phyloP scores from a whole-genome alignment of 1,140 invertebrate species.

The Pygmarrhopalites habei region DNA sequence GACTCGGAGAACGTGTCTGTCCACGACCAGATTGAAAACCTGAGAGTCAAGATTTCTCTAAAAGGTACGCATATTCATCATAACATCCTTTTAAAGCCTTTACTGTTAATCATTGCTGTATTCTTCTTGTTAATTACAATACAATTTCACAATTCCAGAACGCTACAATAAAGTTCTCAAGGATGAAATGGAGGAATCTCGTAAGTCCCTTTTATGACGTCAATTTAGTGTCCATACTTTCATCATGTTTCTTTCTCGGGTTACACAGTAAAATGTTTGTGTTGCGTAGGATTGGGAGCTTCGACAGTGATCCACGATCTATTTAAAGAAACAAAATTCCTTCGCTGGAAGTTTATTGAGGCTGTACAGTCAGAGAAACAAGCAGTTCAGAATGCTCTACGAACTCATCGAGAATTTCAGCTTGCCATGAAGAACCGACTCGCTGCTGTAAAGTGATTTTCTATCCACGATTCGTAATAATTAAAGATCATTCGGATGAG shows the following conservation, averaged over 20 bases:
- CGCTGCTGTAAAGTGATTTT: conserved; percentile 5
- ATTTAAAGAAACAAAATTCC: conserved; percentile 20
- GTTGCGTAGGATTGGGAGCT: too few species aligned
- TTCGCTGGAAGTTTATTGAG: conserved; percentile 26
- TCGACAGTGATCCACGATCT: conserved; percentile 27
- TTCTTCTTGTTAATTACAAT: not conserved
- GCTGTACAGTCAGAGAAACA: conserved; percentile 31
- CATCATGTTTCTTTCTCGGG: too few species aligned
- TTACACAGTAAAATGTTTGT: too few species aligned
- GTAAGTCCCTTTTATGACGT: too few species aligned
- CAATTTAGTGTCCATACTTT: too few species aligned
- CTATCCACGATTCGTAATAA: not conserved
- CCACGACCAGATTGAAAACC: conserved; percentile 37
- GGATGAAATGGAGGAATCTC: conserved; percentile 37
- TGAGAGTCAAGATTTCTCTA: conserved; percentile 32
- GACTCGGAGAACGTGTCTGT: conserved; percentile 33
- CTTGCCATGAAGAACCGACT: conserved; percentile 26
- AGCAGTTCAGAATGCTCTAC: conserved; percentile 34
- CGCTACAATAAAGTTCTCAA: conserved; percentile 32
- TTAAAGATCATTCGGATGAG: too few species aligned
- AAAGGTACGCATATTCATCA: conserved; percentile 15
- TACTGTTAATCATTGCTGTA: not conserved
- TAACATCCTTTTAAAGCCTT: not conserved
- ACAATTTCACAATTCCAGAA: conserved; percentile 14
- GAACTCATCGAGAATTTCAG: conserved; percentile 37